Percentiles rank a stretch among this genome's conserved stretches.
phyloP scores from a whole-genome alignment of 2,888 invertebrate species.

The Subacronicta megacephala region DNA sequence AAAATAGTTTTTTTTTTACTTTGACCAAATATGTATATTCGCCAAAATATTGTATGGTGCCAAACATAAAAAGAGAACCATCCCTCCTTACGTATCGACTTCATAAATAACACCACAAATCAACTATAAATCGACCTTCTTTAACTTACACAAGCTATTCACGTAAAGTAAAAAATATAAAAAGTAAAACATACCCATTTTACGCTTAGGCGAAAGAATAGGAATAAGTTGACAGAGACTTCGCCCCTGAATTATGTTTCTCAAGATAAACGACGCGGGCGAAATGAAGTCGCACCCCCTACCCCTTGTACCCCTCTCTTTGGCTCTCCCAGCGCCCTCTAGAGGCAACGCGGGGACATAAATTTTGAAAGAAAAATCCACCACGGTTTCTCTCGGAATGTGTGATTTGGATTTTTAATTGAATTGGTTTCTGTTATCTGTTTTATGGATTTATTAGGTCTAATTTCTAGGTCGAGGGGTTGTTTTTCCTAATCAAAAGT shows the following conservation, averaged over 20 bases:
- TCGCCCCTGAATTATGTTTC: conserved; percentile 91
- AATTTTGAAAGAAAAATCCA: conserved; percentile 89
- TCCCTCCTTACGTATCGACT: conserved; percentile 11
- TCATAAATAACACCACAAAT: conserved; percentile 42
- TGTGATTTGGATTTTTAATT: conserved; percentile 89
- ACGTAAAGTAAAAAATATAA: conserved; percentile 59
- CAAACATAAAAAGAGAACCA: conserved; percentile 8
- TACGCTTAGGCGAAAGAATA: conserved; percentile 89
- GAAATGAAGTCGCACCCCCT: conserved; percentile 92
- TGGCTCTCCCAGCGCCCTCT: conserved; percentile 71
- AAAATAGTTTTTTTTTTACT: too few relatives aligned
- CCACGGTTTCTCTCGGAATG: conserved; percentile 84
- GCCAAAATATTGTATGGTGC: neutral
- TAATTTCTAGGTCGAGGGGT: conserved; percentile 31
- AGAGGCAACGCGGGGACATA: conserved; percentile 82
- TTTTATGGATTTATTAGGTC: conserved; percentile 47
- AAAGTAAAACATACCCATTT: conserved; percentile 84
- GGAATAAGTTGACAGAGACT: conserved; percentile 90
- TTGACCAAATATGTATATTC: neutral
- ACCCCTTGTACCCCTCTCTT: conserved; percentile 57
- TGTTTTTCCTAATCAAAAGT: neutral
- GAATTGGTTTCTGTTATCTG: conserved; percentile 74
- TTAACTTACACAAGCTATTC: conserved; percentile 43
- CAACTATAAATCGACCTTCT: conserved; percentile 36
- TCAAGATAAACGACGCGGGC: conserved; percentile 93